These are phyloP conservation scores for Mesaphorura yosii DNA, from an alignment of 1,140 invertebrate species.

Conservation along the genomic window DNA sequence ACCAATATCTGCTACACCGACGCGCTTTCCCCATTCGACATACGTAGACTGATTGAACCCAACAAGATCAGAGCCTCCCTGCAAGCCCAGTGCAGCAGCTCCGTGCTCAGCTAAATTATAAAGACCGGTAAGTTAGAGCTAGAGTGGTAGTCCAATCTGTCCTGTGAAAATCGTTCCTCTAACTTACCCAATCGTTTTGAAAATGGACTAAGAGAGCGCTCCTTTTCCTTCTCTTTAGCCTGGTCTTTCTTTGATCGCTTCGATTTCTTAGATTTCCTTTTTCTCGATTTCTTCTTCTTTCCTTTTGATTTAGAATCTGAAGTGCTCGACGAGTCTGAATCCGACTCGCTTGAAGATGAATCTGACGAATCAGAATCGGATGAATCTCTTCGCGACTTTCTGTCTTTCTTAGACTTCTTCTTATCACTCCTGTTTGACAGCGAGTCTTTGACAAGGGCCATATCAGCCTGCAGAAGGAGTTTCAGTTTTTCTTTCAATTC, in stretches of 20 bases:
- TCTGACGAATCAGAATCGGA: constrained; percentile 18
- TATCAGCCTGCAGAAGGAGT: constrained; percentile 42
- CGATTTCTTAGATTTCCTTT: constrained; percentile 34
- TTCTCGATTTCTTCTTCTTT: constrained; percentile 48
- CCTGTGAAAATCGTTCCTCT: too few species aligned
- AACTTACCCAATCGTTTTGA: constrained; percentile 23
- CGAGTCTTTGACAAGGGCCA: constrained; percentile 42
- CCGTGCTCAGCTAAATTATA: too few species aligned
- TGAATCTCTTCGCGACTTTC: constrained; percentile 8
- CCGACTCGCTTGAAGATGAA: constrained; percentile 17
- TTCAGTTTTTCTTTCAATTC: constrained; percentile 54
- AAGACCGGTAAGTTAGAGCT: too few species aligned
- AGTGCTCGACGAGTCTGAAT: constrained; percentile 20
- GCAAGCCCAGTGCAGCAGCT: too few species aligned
- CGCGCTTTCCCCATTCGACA: constrained; percentile 17
- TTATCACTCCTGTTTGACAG: constrained; percentile 35
- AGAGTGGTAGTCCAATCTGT: too few species aligned
- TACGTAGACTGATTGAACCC: constrained; percentile 13
- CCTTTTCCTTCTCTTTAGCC: constrained; percentile 12
- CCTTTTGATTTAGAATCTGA: constrained; percentile 44
- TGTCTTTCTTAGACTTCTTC: constrained; percentile 37
- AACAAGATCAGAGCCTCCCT: constrained; percentile 7
- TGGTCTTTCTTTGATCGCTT: constrained; percentile 7
- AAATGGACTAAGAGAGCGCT: constrained; percentile 23
- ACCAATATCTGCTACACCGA: background rate